Base-by-base conservation (phyloP, 1,140 invertebrate species). In the Nasonia longicornis region DNA sequence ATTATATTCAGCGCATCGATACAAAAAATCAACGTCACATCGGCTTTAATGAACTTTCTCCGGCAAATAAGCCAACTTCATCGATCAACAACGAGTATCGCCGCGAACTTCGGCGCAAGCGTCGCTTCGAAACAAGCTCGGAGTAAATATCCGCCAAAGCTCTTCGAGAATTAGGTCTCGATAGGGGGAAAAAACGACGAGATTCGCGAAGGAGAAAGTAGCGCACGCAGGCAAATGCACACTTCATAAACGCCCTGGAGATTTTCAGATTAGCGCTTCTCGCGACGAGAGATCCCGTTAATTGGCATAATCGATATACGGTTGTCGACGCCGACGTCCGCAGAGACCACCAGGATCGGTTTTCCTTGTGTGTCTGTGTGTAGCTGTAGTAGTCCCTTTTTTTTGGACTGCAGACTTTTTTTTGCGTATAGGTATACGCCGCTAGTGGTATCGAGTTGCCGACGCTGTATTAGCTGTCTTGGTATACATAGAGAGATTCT, bases 261-360 rank as follows among this genome's bases (percentile, higher is more conserved):
- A 78, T 78, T 70, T 69, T 35, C 67, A 72, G 70, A 72, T 42
- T 72, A 72, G 38, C 70, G 70, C 70, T 29, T 31, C 14, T 69
- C n/a, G 38, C 6, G 38, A 20, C 38, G 38, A 16, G 6, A n/a
- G 20, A 48, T 78, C 66, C 77, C 77, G 77, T 78, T 78, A 78
- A 78, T 78, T 78, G 35, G 29, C 26, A 77, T 77, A 45, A 38
- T 45, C 75, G 75, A 73, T 52, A 73, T 73, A 52, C 12, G 48
- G 48, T 11, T 22, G 45, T 26, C 7, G n/a, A 38, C 22, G 72
- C 16, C 45, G 52, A 29, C 64, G n/a, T 67, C 66, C n/a, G 12
- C 20, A 4, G 14, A 71, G 77, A 79, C 77, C 77, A 79, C 77
- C 77, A 52, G 77, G 67, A 10, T 79, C 26, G 67, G 14, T 70